Evolutionary conservation across 1,140 invertebrate species (phyloP).

Genomic region (Phocides pigmalion): DNA sequence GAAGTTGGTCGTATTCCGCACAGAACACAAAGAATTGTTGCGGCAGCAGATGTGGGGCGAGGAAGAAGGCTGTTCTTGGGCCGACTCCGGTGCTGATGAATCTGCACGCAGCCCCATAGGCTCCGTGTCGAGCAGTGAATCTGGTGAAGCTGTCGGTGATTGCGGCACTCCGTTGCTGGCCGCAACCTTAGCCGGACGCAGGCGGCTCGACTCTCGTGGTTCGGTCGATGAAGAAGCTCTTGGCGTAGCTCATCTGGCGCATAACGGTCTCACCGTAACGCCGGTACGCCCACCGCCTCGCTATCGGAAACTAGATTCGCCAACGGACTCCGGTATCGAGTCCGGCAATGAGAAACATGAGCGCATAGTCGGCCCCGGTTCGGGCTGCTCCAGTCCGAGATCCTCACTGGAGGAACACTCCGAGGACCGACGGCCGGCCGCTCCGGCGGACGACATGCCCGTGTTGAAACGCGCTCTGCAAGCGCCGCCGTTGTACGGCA

Average conservation of each 20-base stretch:
- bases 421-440: constrained; percentile 84
- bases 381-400: constrained; percentile 93
- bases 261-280: constrained; percentile 87
- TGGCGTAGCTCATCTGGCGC: constrained; percentile 86
- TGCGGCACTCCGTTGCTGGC: constrained; percentile 90
- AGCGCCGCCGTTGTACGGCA: constrained; percentile 94
- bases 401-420: constrained; percentile 92
- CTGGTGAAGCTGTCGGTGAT: constrained; percentile 86
- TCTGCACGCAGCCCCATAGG: constrained; percentile 92
- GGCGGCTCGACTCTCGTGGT: constrained; percentile 89
- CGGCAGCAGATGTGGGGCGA: constrained; percentile 88
- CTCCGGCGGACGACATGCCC: constrained; percentile 94
- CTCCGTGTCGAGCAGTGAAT: constrained; percentile 93
- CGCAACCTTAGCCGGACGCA: constrained; percentile 89
- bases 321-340: constrained; percentile 96
- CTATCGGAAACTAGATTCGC: constrained; percentile 93
- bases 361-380: constrained; percentile 88
- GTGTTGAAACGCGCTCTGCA: constrained; percentile 95
- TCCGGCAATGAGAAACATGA: constrained; percentile 95
- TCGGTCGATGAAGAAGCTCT: constrained; percentile 90
- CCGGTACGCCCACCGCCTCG: constrained; percentile 85
- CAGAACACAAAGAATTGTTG: constrained; percentile 92
- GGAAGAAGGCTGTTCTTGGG: constrained; percentile 88
- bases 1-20: constrained; percentile 96
- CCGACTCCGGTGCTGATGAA: constrained; percentile 90